Conservation (phyloP, 2,888 invertebrate species). For the Meiosimyza platycephala region DNA sequence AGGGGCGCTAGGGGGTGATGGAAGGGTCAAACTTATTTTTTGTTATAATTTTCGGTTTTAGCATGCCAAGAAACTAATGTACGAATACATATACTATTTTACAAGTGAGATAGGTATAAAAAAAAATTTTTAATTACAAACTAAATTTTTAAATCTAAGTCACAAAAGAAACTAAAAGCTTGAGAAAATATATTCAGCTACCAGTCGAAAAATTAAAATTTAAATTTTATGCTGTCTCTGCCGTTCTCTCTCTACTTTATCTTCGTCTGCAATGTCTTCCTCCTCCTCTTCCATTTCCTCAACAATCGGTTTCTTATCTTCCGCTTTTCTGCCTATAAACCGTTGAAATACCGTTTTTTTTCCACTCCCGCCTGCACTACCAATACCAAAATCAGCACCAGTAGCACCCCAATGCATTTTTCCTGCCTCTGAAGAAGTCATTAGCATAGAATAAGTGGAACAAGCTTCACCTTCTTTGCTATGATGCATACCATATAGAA, state of each 20-base stretch:
- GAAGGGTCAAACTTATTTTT: too few relatives aligned
- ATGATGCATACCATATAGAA: slow-evolving; percentile 86
- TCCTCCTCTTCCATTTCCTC: slow-evolving; percentile 48
- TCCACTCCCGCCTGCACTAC: slow-evolving; percentile 36
- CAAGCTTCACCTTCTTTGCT: slow-evolving; percentile 78
- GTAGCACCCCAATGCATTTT: slow-evolving; percentile 73
- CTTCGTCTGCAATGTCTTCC: slow-evolving; percentile 33
- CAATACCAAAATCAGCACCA: slow-evolving; percentile 52
- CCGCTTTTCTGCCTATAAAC: slow-evolving; percentile 60
- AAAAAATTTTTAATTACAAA: too few relatives aligned
- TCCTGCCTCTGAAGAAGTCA: slow-evolving; percentile 74
- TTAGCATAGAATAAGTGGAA: slow-evolving; percentile 74
- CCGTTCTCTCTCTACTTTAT: background rate
- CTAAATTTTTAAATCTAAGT: too few relatives aligned
- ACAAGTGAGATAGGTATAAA: too few relatives aligned
- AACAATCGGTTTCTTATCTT: slow-evolving; percentile 62
- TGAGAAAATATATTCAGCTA: too few relatives aligned
- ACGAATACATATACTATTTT: too few relatives aligned
- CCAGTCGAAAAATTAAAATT: too few relatives aligned
- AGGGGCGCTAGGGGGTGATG: too few relatives aligned
- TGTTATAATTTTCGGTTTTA: too few relatives aligned
- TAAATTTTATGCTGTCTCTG: background rate
- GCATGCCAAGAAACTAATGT: too few relatives aligned
- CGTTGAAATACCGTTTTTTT: slow-evolving; percentile 60
- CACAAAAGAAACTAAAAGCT: too few relatives aligned